Percentiles rank a stretch among this genome's conserved stretches.
phyloP scores from a whole-genome alignment of 2,888 invertebrate species.

The Trichacis sp. region DNA sequence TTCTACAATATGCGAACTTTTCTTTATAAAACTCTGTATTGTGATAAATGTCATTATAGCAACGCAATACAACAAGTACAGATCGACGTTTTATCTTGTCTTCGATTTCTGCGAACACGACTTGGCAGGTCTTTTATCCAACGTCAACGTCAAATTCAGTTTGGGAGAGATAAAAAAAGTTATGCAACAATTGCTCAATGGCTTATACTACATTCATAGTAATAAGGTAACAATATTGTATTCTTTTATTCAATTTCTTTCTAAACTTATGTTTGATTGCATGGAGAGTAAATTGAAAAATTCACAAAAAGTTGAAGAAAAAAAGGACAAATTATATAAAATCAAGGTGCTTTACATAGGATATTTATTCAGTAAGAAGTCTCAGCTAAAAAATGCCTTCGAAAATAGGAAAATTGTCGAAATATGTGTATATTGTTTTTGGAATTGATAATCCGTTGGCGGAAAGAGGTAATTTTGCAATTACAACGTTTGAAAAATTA shows the following conservation, averaged over 20 bases:
- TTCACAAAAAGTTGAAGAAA: too few relatives aligned
- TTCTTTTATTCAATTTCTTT: neutral
- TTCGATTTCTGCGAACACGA: constrained; percentile 99
- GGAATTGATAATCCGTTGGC: too few relatives aligned
- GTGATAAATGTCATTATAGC: neutral
- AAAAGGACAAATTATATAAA: too few relatives aligned
- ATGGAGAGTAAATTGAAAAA: too few relatives aligned
- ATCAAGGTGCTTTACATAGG: too few relatives aligned
- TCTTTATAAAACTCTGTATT: neutral
- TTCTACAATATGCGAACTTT: neutral
- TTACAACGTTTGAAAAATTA: too few relatives aligned
- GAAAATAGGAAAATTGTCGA: constrained; percentile 1
- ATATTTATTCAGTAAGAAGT: too few relatives aligned
- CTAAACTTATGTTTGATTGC: too few relatives aligned
- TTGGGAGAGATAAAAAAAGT: constrained; percentile 97
- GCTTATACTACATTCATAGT: constrained; percentile 95
- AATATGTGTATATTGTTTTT: neutral
- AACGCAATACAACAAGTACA: constrained; percentile 77
- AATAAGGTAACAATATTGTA: constrained; percentile 80
- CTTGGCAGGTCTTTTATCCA: constrained; percentile 93
- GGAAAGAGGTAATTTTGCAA: too few relatives aligned
- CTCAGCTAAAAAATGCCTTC: too few relatives aligned
- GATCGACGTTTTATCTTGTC: constrained; percentile 93
- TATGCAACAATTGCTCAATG: constrained; percentile 87
- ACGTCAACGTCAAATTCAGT: constrained; percentile 95